Evolutionary conservation across 2,113 vertebrate species (phyloP).

Genomic region (Redunca redunca): DNA sequence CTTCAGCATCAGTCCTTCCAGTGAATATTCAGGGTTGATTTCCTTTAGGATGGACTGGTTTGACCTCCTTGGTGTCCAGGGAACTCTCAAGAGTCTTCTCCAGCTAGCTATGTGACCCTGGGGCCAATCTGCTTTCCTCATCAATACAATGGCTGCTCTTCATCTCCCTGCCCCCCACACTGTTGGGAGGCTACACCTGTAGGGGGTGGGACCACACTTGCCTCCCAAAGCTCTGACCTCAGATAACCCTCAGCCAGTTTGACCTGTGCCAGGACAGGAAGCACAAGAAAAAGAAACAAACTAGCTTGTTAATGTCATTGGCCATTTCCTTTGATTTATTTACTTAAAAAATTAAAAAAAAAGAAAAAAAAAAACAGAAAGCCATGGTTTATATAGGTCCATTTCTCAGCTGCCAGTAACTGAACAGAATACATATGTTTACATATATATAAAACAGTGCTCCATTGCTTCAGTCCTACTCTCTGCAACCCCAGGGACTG

Average conservation of each 20-base stretch:
- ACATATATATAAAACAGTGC: not conserved
- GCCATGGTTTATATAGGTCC: not conserved
- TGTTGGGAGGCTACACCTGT: not conserved
- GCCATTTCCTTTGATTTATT: not conserved
- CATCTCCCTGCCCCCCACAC: rapidly evolving
- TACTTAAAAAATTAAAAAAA: not conserved
- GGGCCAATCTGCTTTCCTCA: not conserved
- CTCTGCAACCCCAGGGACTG: not conserved
- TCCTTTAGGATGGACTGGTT: not conserved
- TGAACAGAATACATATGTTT: not conserved
- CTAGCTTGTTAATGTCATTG: not conserved
- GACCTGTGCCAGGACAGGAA: not conserved
- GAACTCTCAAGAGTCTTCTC: not conserved
- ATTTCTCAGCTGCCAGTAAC: not conserved
- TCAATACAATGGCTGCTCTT: not conserved
- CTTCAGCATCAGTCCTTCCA: not conserved
- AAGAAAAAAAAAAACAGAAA: not conserved
- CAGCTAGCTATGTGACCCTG: not conserved
- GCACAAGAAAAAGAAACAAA: not conserved
- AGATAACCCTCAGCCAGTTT: not conserved
- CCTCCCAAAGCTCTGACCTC: not conserved
- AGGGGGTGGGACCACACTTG: rapidly evolving
- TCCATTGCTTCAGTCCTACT: not conserved
- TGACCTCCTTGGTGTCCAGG: not conserved
- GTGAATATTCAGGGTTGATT: not conserved